Conservation (phyloP, 2,797 vertebrate species). For the Spea hammondii region DNA sequence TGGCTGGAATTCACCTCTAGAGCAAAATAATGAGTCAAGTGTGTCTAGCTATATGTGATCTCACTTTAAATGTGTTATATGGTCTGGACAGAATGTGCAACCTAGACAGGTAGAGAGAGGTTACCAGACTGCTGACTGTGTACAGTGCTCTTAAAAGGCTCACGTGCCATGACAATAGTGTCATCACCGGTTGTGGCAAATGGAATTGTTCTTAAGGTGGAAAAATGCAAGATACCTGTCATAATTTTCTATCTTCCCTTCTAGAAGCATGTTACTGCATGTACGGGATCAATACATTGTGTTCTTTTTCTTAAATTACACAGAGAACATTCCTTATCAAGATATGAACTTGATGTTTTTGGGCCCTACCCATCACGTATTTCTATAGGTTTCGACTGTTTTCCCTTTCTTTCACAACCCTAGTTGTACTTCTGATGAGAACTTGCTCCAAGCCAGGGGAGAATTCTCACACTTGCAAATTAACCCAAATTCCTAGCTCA, state of each 20-base stretch:
- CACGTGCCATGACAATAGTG: constrained; percentile 27
- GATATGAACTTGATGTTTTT: not conserved
- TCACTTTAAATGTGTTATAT: constrained; percentile 2
- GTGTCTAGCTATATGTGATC: not conserved
- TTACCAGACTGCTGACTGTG: constrained; percentile 8
- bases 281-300: not conserved
- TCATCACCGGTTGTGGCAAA: not conserved
- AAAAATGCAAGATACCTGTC: constrained; percentile 6
- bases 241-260: constrained; percentile 12
- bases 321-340: constrained; percentile 18
- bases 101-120: constrained; percentile 19
- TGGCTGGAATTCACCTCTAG: constrained; percentile 26
- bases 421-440: not conserved
- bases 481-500: too few relatives aligned
- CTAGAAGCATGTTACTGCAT: constrained; percentile 16
- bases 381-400: not conserved
- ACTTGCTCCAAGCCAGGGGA: not conserved
- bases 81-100: constrained; percentile 25
- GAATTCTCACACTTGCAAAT: too few relatives aligned
- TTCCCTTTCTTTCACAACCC: not conserved
- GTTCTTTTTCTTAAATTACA: constrained; percentile 14
- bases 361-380: constrained; percentile 4
- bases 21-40: constrained; percentile 25
- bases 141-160: not conserved
- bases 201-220: not conserved